Evolutionary conservation across 2,113 vertebrate genomes (phyloP).

Genomic region (Fukomys damarensis): DNA sequence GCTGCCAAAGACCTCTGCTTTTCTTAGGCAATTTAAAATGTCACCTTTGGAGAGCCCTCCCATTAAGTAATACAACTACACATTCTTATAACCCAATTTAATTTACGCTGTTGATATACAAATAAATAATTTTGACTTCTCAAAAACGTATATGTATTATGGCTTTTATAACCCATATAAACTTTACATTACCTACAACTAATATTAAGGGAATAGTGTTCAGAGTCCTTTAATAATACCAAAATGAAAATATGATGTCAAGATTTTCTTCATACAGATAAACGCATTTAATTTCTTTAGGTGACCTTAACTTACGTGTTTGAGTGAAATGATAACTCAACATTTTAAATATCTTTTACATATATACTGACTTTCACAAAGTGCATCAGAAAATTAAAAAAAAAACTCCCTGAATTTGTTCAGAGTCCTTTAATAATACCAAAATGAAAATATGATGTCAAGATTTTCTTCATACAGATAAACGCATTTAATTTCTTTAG

Average conservation of each 20-base stretch:
- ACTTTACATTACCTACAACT: slow-evolving; percentile 75
- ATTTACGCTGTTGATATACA: slow-evolving; percentile 69
- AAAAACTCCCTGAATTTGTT: slow-evolving; percentile 94
- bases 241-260: slow-evolving; percentile 99
- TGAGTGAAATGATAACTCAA: slow-evolving; percentile 97
- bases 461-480: slow-evolving; percentile 98
- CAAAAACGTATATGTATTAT: slow-evolving; percentile 36
- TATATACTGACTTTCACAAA: slow-evolving; percentile 99
- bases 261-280: slow-evolving; percentile 98
- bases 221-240: slow-evolving; percentile 99
- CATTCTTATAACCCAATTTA: slow-evolving; percentile 77
- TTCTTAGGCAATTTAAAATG: slow-evolving; percentile 59
- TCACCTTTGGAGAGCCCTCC: slow-evolving; percentile 66
- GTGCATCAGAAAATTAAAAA: slow-evolving; percentile 98
- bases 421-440: slow-evolving; percentile 99
- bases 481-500: slow-evolving; percentile 99
- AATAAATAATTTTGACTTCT: slow-evolving; percentile 74
- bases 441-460: slow-evolving; percentile 99
- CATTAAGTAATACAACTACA: slow-evolving; percentile 74
- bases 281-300: slow-evolving; percentile 99
- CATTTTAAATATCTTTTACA: slow-evolving; percentile 99
- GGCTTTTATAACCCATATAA: slow-evolving; percentile 74
- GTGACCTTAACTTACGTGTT: slow-evolving; percentile 91
- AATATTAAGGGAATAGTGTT: slow-evolving; percentile 82
- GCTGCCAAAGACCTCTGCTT: slow-evolving; percentile 1